Conservation (phyloP, 2,888 invertebrate species). For the Leucoma salicis region DNA sequence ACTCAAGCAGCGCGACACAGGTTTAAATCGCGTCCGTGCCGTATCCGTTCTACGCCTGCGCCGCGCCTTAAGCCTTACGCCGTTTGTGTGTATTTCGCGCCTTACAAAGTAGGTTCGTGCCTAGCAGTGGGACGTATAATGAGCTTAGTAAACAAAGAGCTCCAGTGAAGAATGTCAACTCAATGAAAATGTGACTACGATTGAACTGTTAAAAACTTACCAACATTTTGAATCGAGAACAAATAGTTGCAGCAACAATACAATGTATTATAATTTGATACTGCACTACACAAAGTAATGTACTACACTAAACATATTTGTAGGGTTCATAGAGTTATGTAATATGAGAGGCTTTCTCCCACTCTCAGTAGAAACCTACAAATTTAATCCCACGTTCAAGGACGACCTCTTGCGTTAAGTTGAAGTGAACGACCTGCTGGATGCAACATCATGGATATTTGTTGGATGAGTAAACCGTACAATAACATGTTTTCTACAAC, state of each 20-base stretch:
- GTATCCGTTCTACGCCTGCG: no score
- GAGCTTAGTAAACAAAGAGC: no score
- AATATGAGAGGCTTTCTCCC: slow-evolving; percentile 36
- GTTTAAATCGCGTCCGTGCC: no score
- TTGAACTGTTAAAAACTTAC: no score
- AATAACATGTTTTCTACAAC: background rate
- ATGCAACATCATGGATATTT: slow-evolving; percentile 5
- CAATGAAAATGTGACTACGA: no score
- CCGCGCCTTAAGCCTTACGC: no score
- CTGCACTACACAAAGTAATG: slow-evolving; percentile 19
- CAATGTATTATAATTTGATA: background rate
- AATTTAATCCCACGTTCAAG: slow-evolving; percentile 28
- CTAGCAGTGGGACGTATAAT: no score
- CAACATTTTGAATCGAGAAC: background rate
- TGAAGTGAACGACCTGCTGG: slow-evolving; percentile 27
- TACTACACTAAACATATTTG: slow-evolving; percentile 23
- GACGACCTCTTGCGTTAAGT: slow-evolving; percentile 19
- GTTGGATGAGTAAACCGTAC: background rate
- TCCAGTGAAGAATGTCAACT: no score
- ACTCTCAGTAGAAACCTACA: slow-evolving; percentile 20
- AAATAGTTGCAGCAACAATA: no score
- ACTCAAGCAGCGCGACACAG: no score
- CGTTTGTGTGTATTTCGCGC: no score
- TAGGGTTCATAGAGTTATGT: slow-evolving; percentile 23
- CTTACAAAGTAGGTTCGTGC: no score